Evolutionary conservation across 92 coral and sea anemone species (phyloP).

Genomic region (Hydrozoanthus gracilis): DNA sequence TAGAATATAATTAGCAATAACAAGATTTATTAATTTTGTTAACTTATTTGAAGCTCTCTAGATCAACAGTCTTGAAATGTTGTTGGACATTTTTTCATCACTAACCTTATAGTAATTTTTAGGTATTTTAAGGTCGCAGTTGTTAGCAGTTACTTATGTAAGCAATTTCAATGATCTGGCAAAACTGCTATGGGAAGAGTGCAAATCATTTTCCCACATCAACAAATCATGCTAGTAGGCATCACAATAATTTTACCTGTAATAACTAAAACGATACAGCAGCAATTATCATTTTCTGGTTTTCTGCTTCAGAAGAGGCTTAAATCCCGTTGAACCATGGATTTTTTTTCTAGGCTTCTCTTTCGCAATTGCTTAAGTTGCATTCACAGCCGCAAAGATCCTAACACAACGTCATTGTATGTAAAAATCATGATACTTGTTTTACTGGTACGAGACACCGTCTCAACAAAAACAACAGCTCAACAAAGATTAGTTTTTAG

Average conservation of each 20-base stretch:
- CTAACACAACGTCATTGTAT: too few species aligned
- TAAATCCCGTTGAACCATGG: too few species aligned
- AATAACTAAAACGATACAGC: background rate
- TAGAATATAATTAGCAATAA: background rate
- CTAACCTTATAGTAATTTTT: background rate
- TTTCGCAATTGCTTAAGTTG: too few species aligned
- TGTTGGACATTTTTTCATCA: constrained; percentile 3
- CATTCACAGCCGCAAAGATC: too few species aligned
- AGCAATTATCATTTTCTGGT: too few species aligned
- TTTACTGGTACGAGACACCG: too few species aligned
- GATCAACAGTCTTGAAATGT: too few species aligned
- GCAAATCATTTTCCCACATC: background rate
- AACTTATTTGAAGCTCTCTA: background rate
- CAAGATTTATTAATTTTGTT: background rate
- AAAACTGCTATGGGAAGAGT: background rate
- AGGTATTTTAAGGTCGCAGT: constrained; percentile 1
- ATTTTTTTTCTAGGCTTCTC: too few species aligned
- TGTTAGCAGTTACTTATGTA: background rate
- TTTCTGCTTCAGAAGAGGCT: too few species aligned
- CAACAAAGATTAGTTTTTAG: too few species aligned
- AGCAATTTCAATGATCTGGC: background rate
- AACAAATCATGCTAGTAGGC: background rate
- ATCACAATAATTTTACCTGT: background rate
- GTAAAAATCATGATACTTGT: too few species aligned
- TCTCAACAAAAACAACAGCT: too few species aligned